Evolutionary conservation across 1,140 invertebrate species (phyloP), one percentile per base, ranked within the genome.

Genomic region (Drosophila bipectinata): DNA sequence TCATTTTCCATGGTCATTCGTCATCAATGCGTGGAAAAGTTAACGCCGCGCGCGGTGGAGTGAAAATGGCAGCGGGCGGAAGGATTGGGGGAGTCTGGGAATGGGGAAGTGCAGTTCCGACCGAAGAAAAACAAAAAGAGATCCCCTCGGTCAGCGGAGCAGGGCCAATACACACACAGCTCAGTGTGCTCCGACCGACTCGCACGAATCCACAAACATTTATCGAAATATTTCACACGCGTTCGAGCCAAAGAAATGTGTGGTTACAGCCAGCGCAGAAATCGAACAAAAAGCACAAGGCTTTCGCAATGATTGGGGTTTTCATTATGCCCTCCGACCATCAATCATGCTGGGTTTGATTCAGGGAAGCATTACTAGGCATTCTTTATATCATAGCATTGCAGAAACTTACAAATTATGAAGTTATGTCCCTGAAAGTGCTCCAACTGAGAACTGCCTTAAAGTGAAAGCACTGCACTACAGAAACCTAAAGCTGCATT

Each of bases 1-100:
- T 87, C 82, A 87, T 87, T 88, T 82, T 88, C 66, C 66, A 77
- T 69, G 57, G 71, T 48, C 82, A 87, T 85, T 82, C 83, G 83
- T 87, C 81, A 85, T 75, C 74, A 78, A 78, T 78, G 74, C 74
- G 78, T 82, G 82, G 64, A 85, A 72, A 75, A 82, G 79, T 82
- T 82, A 81, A 78, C 69, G 61, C 82, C 62, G 32, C 34, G 34
- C 54, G 37, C 14, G 14, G 48, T 8, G 21, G 7, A 41, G 32
- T 18, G 41, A 30, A 69, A 41, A 51, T 63, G 53, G 37, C 39
- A 41, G 15, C 56, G 26, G 18, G 60, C 34, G 47, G 49, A 61
- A 30, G 44, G 4, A 12, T n/a, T 32, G 6, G 21, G 12, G 2
- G 7, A 8, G 14, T 18, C 14, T 30, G 18, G 45, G 18, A 62